phyloP scores from a whole-genome alignment of 2,797 vertebrate genomes.

The Trachops cirrhosus region DNA sequence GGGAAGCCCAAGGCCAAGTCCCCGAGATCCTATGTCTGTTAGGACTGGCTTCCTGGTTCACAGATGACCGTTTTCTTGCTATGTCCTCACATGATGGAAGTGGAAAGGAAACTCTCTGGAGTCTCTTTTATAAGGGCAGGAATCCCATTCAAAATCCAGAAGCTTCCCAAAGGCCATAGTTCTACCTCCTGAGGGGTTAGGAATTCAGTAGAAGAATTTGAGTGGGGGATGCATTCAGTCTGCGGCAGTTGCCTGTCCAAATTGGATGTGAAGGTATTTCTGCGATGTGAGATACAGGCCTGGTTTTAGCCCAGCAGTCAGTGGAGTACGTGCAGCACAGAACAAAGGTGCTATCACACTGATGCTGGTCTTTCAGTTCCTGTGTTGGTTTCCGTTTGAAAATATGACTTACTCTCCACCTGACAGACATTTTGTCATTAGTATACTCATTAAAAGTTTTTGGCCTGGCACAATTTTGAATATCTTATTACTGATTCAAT shows the following conservation, averaged over 20 bases:
- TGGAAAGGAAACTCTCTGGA: background rate
- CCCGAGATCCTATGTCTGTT: background rate
- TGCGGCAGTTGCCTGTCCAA: background rate
- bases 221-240: background rate
- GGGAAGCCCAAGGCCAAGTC: background rate
- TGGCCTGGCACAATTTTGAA: background rate
- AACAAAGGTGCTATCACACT: background rate
- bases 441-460: constrained; percentile 4
- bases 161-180: background rate
- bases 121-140: background rate
- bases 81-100: background rate
- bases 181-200: background rate
- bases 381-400: background rate
- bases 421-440: background rate
- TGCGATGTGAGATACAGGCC: background rate
- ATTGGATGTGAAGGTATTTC: background rate
- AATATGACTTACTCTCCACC: background rate
- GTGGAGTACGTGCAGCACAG: background rate
- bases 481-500: background rate
- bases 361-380: background rate
- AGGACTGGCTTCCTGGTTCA: background rate
- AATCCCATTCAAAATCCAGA: background rate
- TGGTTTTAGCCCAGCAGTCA: background rate
- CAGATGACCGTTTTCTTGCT: background rate
- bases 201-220: background rate